phyloP scores from a whole-genome alignment of 2,113 vertebrate genomes.

The Callopanchax toddi region DNA sequence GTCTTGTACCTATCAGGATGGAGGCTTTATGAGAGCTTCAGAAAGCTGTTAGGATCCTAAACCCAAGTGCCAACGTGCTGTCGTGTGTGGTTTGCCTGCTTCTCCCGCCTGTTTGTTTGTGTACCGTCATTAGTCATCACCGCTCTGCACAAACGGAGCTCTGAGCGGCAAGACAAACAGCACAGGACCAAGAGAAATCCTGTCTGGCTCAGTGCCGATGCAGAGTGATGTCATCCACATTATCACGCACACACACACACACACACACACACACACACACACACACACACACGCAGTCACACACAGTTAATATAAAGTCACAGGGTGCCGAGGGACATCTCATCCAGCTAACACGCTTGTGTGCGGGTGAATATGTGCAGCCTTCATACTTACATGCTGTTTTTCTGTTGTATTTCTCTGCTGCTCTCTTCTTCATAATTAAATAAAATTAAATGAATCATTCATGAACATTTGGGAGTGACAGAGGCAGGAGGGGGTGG shows the following conservation, averaged over 20 bases:
- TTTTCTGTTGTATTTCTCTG: background rate
- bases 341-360: conserved; percentile 23
- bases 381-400: conserved; percentile 32
- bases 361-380: conserved; percentile 33
- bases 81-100: conserved; percentile 29
- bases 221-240: conserved; percentile 62
- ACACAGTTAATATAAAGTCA: conserved; percentile 43
- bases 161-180: conserved; percentile 43
- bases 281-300: conserved; percentile 25
- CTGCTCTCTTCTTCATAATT: conserved; percentile 44
- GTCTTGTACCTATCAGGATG: conserved; percentile 7
- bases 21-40: conserved; percentile 9
- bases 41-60: conserved; percentile 18
- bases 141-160: conserved; percentile 50
- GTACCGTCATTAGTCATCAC: conserved; percentile 58
- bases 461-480: conserved; percentile 66
- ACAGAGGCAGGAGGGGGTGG: conserved; percentile 31
- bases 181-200: conserved; percentile 57
- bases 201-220: conserved; percentile 55
- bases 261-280: conserved; percentile 12
- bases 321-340: conserved; percentile 33
- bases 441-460: conserved; percentile 63
- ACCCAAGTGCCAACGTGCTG: conserved; percentile 35
- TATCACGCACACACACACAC: conserved; percentile 17
- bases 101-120: conserved; percentile 52